phyloP scores from a whole-genome alignment of 1,140 invertebrate genomes.

The Leptopilina clavipes region DNA sequence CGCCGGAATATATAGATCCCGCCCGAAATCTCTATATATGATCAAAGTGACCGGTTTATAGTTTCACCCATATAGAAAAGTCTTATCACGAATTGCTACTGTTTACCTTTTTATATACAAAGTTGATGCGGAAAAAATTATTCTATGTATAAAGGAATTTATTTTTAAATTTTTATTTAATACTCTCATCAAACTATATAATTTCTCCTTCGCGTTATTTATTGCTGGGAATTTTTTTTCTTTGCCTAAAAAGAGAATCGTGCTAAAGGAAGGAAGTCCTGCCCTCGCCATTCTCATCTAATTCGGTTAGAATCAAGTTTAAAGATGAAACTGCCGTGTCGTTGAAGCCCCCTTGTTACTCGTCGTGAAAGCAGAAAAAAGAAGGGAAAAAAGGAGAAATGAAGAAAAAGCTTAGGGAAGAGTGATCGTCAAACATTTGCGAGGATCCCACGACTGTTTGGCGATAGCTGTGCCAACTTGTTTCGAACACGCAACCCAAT shows the following conservation, averaged over 20 bases:
- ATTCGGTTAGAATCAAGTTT: conserved; percentile 73
- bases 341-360: conserved; percentile 47
- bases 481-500: conserved; percentile 73
- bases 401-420: conserved; percentile 55
- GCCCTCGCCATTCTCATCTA: conserved; percentile 59
- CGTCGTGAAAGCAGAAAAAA: conserved; percentile 49
- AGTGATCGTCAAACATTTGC: conserved; percentile 72
- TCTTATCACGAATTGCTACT: not conserved
- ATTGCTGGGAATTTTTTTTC: not conserved
- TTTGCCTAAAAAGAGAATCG: not conserved
- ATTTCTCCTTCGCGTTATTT: not conserved
- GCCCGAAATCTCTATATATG: conserved; percentile 31
- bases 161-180: too few species aligned
- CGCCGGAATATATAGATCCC: conserved; percentile 47
- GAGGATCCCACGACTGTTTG: conserved; percentile 73
- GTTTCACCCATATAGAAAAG: not conserved
- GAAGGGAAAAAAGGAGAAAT: conserved; percentile 51
- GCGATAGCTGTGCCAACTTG: conserved; percentile 75
- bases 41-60: not conserved
- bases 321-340: conserved; percentile 56
- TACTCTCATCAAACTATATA: too few species aligned
- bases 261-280: conserved; percentile 37
- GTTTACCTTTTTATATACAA: not conserved
- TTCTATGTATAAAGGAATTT: too few species aligned
- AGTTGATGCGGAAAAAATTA: not conserved